These are phyloP conservation scores for Eptatretus atami DNA, from an alignment of 2,797 vertebrate species.

Conservation along the genomic window DNA sequence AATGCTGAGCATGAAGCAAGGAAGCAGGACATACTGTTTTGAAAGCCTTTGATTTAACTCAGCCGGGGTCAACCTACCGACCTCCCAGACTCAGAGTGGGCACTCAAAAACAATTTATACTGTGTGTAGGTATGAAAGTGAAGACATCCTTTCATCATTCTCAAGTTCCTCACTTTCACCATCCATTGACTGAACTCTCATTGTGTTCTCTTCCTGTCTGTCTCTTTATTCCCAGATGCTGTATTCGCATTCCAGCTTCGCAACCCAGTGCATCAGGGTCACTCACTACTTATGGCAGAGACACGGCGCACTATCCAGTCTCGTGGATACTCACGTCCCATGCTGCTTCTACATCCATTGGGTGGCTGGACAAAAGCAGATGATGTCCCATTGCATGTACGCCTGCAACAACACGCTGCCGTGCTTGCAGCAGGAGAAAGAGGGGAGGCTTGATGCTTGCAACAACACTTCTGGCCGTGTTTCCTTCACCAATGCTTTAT, in stretches of 20 bases:
- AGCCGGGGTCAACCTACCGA: too few relatives aligned
- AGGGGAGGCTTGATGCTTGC: slow-evolving; percentile 30
- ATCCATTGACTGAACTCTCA: too few relatives aligned
- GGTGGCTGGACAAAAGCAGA: slow-evolving; percentile 96
- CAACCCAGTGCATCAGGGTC: slow-evolving; percentile 83
- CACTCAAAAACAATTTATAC: too few relatives aligned
- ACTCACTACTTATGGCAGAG: slow-evolving; percentile 75
- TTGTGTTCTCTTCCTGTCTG: not conserved
- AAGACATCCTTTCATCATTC: too few relatives aligned
- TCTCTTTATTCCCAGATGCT: slow-evolving; percentile 23
- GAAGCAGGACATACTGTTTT: too few relatives aligned
- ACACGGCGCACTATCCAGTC: slow-evolving; percentile 54
- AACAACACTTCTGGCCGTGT: slow-evolving; percentile 68
- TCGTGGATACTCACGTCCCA: slow-evolving; percentile 54
- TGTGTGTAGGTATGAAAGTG: too few relatives aligned
- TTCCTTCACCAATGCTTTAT: slow-evolving; percentile 97
- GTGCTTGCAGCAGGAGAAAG: slow-evolving; percentile 43
- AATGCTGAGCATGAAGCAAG: too few relatives aligned
- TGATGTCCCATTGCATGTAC: slow-evolving; percentile 60
- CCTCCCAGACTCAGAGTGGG: too few relatives aligned
- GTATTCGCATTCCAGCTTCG: slow-evolving; percentile 87
- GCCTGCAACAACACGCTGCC: slow-evolving; percentile 76
- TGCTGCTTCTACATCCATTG: slow-evolving; percentile 63
- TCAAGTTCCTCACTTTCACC: too few relatives aligned
- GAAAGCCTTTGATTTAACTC: too few relatives aligned